A percentile compares a stretch with the other conserved stretches of the same genome.
These are phyloP conservation scores for Calidris pygmaea DNA, from an alignment of 2,113 vertebrate species.

Conservation along the genomic window DNA sequence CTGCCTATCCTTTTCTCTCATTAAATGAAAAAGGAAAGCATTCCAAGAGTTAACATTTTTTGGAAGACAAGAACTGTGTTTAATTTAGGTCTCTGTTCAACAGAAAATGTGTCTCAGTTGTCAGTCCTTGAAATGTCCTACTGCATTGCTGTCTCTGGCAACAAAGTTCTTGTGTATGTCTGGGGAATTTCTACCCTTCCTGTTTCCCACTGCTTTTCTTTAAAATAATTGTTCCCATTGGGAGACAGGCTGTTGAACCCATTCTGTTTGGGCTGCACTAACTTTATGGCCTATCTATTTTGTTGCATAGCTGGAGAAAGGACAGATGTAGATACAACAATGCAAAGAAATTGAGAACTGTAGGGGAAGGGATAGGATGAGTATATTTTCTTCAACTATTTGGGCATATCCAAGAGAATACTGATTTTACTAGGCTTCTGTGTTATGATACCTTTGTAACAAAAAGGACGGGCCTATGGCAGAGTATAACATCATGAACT, in stretches of 20 bases:
- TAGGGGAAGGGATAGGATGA: background rate
- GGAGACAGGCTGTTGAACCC: conserved; percentile 4
- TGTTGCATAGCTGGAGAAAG: background rate
- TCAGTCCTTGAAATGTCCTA: conserved; percentile 9
- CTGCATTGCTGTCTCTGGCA: background rate
- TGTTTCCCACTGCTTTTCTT: background rate
- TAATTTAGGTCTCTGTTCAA: background rate
- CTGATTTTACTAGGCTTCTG: background rate
- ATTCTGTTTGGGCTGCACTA: background rate
- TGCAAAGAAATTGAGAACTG: background rate
- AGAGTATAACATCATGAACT: background rate
- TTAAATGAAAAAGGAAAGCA: background rate
- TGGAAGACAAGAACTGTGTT: background rate
- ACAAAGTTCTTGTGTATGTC: background rate
- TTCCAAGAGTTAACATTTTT: background rate
- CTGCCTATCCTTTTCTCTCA: background rate
- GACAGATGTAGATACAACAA: background rate
- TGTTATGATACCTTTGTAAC: background rate
- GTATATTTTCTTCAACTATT: background rate
- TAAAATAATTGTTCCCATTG: conserved; percentile 52
- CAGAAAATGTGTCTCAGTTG: background rate
- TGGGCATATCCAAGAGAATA: background rate
- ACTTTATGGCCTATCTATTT: background rate
- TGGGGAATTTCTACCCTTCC: background rate
- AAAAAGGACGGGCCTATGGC: background rate